A percentile compares a stretch with the other conserved stretches of the same genome.
These are phyloP conservation scores for Trichomycterus rosablanca DNA, from an alignment of 2,113 vertebrate genomes.

Conservation along the genomic window DNA sequence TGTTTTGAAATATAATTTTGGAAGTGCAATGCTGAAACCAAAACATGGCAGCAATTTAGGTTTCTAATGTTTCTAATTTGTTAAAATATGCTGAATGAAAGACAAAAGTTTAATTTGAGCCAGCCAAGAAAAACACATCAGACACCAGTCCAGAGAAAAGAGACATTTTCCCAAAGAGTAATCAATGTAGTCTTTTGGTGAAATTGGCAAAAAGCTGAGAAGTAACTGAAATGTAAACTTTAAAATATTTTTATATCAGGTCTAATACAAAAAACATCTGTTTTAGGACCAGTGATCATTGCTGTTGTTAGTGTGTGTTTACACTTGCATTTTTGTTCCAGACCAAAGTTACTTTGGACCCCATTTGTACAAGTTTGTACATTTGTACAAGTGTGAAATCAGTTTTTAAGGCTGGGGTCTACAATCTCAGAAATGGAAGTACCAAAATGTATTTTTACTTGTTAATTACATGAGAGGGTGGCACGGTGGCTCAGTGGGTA, in stretches of 20 bases:
- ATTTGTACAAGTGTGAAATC: too few species aligned
- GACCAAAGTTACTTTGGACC: too few species aligned
- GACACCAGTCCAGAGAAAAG: conserved; percentile 57
- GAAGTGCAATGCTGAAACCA: conserved; percentile 54
- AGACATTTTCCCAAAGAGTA: conserved; percentile 66
- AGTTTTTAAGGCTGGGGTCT: too few species aligned
- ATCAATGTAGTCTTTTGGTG: conserved; percentile 75
- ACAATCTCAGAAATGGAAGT: too few species aligned
- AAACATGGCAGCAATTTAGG: conserved; percentile 56
- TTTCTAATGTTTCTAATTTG: conserved; percentile 62
- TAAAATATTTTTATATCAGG: neutral
- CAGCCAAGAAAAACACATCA: conserved; percentile 60
- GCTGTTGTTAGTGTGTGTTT: too few species aligned
- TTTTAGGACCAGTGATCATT: too few species aligned
- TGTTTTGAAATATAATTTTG: conserved; percentile 60
- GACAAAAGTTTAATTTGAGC: conserved; percentile 64
- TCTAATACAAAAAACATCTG: conserved; percentile 4
- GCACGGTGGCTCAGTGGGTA: too few species aligned
- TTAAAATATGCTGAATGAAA: conserved; percentile 50
- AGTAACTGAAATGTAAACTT: neutral
- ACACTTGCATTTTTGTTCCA: too few species aligned
- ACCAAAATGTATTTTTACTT: too few species aligned
- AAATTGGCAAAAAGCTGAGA: conserved; percentile 50
- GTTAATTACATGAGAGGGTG: too few species aligned
- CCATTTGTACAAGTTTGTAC: too few species aligned